phyloP scores from a whole-genome alignment of 1,140 invertebrate genomes.

The Trissolcus basalis region DNA sequence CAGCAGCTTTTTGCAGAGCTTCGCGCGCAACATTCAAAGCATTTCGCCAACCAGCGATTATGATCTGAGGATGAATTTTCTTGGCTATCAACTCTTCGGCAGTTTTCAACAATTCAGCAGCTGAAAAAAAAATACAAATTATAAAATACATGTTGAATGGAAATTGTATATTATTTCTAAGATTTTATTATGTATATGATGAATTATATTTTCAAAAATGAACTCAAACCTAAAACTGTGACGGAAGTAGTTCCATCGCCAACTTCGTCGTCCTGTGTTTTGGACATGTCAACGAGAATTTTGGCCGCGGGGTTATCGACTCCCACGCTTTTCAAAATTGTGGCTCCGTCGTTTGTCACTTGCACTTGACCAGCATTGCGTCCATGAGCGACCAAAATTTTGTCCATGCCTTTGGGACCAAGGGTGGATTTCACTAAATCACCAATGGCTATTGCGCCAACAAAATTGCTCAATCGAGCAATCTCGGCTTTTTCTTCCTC shows the following conservation, averaged over 20 bases:
- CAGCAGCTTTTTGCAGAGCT: slow-evolving; percentile 86
- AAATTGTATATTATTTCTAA: no score
- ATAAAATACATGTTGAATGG: no score
- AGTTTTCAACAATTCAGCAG: slow-evolving; percentile 95
- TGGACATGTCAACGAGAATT: slow-evolving; percentile 98
- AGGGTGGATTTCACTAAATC: slow-evolving; percentile 98
- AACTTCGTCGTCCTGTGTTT: slow-evolving; percentile 99
- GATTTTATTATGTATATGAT: not conserved
- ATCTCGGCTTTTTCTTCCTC: slow-evolving; percentile 98
- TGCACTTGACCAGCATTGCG: slow-evolving; percentile 90
- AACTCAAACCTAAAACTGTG: slow-evolving; percentile 86
- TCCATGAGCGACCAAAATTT: slow-evolving; percentile 94
- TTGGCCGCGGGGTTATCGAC: slow-evolving; percentile 99
- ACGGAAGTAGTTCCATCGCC: slow-evolving; percentile 99
- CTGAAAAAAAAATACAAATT: slow-evolving; percentile 76
- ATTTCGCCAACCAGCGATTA: slow-evolving; percentile 95
- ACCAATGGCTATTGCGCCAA: slow-evolving; percentile 98
- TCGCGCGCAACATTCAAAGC: slow-evolving; percentile 89
- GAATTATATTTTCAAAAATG: slow-evolving; percentile 11
- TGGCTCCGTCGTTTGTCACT: slow-evolving; percentile 99
- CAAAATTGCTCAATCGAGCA: slow-evolving; percentile 96
- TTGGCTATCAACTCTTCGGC: slow-evolving; percentile 95
- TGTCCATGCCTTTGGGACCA: slow-evolving; percentile 99
- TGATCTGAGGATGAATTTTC: slow-evolving; percentile 99
- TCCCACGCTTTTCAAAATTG: slow-evolving; percentile 96